Evolutionary conservation across 2,797 vertebrate genomes (phyloP).

Genomic region (Tinamus major): DNA sequence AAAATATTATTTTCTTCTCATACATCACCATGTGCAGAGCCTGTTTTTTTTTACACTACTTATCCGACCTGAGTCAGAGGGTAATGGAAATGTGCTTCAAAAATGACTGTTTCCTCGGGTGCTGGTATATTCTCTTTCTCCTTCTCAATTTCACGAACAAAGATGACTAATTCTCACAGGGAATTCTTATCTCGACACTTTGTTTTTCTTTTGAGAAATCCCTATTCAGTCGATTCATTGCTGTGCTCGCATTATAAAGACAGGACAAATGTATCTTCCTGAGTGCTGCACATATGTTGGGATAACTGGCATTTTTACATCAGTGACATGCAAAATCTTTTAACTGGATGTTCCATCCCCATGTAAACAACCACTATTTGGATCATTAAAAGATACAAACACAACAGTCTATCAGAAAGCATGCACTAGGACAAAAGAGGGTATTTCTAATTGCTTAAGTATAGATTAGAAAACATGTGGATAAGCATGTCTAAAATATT

Average conservation of each 20-base stretch:
- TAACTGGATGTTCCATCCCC: not conserved
- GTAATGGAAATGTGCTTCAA: not conserved
- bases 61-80: not conserved
- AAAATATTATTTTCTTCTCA: not conserved
- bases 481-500: not conserved
- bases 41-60: not conserved
- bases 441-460: not conserved
- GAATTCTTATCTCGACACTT: not conserved
- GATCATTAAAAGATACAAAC: not conserved
- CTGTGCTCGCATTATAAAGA: not conserved
- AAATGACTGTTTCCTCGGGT: not conserved
- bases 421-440: not conserved
- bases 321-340: not conserved
- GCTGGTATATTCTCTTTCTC: not conserved
- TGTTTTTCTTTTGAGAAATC: not conserved
- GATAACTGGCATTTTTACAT: not conserved
- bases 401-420: not conserved
- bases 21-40: not conserved
- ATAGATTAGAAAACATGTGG: not conserved
- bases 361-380: not conserved
- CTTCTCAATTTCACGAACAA: not conserved
- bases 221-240: not conserved
- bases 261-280: not conserved
- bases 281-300: too few species aligned
- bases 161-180: not conserved